A percentile compares a stretch with the other conserved stretches of the same genome.
These are phyloP conservation scores for Eupithecia dodoneata DNA, from an alignment of 2,888 invertebrate species.

Conservation along the genomic window DNA sequence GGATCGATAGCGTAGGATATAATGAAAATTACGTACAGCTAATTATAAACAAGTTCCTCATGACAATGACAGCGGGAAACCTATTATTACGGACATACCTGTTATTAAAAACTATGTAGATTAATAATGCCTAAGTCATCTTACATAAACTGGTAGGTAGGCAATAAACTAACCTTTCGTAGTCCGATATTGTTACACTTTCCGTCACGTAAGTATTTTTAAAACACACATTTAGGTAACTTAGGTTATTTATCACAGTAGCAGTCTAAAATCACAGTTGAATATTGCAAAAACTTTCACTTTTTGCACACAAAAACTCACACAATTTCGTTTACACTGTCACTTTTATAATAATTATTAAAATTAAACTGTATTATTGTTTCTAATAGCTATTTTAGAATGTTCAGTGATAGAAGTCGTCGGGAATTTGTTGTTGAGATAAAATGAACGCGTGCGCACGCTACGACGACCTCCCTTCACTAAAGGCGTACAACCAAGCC, in stretches of 20 bases:
- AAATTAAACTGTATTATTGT: background rate
- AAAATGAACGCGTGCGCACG: constrained; percentile 26
- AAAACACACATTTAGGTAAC: constrained; percentile 12
- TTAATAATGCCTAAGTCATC: background rate
- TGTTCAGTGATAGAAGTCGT: constrained; percentile 21
- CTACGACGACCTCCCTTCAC: constrained; percentile 25
- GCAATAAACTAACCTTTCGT: background rate
- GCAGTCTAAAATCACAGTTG: constrained; percentile 28
- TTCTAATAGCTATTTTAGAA: background rate
- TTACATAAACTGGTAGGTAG: background rate
- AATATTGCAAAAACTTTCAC: constrained; percentile 34
- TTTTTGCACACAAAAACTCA: background rate
- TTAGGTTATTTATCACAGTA: constrained; percentile 21
- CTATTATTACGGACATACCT: background rate
- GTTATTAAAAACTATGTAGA: background rate
- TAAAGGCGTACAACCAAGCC: constrained; percentile 17
- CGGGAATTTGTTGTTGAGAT: constrained; percentile 8
- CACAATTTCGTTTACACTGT: background rate
- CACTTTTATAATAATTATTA: background rate
- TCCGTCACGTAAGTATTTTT: constrained; percentile 18
- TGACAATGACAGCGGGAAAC: background rate
- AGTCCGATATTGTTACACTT: background rate
- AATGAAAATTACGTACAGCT: background rate
- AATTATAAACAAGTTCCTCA: background rate
- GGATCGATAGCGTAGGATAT: background rate